Percentiles rank a stretch among this genome's conserved stretches.
Evolutionary conservation across 35 echinoderm and acorn worm species (phyloP).

Genomic region (Ophiothrix spiculata): DNA sequence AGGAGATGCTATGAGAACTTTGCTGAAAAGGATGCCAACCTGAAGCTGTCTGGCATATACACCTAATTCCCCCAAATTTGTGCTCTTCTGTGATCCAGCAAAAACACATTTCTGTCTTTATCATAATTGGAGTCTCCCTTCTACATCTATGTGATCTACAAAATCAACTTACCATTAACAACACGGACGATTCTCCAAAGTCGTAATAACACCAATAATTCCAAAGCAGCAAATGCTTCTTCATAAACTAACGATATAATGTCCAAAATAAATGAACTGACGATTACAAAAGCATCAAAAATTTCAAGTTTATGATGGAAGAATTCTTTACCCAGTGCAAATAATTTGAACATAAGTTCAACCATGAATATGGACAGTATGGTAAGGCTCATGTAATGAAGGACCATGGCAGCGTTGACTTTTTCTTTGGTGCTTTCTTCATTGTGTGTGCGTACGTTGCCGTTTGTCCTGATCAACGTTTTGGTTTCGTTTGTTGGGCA

Average conservation of each 20-base stretch:
- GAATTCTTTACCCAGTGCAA: conserved; percentile 69
- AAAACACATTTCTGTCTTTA: no score
- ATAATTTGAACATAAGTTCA: conserved; percentile 70
- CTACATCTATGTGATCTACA: no score
- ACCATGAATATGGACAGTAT: conserved; percentile 92
- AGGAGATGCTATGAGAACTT: no score
- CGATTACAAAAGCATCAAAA: conserved; percentile 91
- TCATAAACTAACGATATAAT: conserved; percentile 66
- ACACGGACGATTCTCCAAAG: conserved; percentile 93
- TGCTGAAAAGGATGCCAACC: no score
- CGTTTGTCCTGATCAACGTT: neutral
- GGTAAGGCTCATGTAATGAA: conserved; percentile 82
- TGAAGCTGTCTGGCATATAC: no score
- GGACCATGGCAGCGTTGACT: conserved; percentile 43
- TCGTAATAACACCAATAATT: conserved; percentile 76
- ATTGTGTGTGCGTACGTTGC: neutral
- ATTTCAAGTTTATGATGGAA: conserved; percentile 87
- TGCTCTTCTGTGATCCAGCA: no score
- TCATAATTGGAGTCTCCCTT: no score
- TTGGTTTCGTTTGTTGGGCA: conserved; percentile 4
- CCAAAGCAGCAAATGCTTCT: conserved; percentile 64
- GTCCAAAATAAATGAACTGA: conserved; percentile 88
- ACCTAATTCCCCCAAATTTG: no score
- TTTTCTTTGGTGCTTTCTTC: conserved; percentile 12
- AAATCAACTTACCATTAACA: conserved; percentile 93